These are phyloP conservation scores for Mormyrus hasselquistii DNA, from an alignment of 2,797 vertebrate genomes.

Conservation along the genomic window DNA sequence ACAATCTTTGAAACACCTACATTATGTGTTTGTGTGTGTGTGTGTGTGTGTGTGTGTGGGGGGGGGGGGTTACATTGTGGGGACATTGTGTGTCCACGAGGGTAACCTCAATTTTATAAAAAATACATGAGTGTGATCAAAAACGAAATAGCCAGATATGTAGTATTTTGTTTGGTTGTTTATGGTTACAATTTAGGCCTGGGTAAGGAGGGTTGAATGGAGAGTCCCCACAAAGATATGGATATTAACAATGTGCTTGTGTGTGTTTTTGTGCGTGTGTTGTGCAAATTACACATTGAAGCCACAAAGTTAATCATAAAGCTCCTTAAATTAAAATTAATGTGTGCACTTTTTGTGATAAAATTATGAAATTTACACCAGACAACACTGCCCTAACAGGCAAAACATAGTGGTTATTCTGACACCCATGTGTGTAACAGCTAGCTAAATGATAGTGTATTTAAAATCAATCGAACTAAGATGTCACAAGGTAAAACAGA, in stretches of 20 bases:
- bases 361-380: background rate
- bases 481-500: background rate
- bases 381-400: background rate
- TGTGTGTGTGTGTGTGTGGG: background rate
- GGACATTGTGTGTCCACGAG: background rate
- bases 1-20: background rate
- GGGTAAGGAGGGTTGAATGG: background rate
- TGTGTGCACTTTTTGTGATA: background rate
- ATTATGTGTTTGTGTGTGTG: background rate
- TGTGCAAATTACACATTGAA: background rate
- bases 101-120: background rate
- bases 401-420: background rate
- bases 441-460: background rate
- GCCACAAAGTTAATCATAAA: background rate
- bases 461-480: background rate
- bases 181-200: background rate
- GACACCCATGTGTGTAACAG: background rate
- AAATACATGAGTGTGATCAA: background rate
- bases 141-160: background rate
- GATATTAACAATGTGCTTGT: background rate
- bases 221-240: background rate
- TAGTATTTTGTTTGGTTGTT: background rate
- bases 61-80: background rate
- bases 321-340: background rate
- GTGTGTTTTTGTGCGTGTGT: background rate